These are phyloP conservation scores for Papilio helenus DNA, from an alignment of 1,140 invertebrate genomes.

Conservation along the genomic window DNA sequence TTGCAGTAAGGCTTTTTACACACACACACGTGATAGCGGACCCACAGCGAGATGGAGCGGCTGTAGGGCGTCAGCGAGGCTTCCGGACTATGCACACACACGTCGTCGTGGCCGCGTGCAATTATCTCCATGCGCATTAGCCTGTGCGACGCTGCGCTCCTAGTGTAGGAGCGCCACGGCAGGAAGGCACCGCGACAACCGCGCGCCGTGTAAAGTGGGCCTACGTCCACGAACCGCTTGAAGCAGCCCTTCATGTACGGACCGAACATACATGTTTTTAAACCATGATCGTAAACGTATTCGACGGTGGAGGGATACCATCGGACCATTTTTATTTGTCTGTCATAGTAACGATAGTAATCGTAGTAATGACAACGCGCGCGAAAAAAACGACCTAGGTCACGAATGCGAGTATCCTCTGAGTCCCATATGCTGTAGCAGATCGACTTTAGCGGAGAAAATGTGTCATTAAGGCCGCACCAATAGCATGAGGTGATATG, in stretches of 20 bases:
- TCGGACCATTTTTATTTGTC: background rate
- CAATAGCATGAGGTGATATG: slow-evolving; percentile 13
- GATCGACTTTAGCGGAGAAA: background rate
- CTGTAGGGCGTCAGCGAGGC: slow-evolving; percentile 58
- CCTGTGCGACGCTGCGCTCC: background rate
- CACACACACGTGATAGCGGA: slow-evolving; percentile 61
- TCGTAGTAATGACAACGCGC: slow-evolving; percentile 15
- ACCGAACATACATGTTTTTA: slow-evolving; percentile 17
- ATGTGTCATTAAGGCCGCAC: slow-evolving; percentile 14
- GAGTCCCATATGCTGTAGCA: slow-evolving; percentile 14
- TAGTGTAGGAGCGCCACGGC: background rate
- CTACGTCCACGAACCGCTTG: slow-evolving; percentile 34
- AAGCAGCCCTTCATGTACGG: slow-evolving; percentile 27
- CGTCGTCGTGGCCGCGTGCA: slow-evolving; percentile 44
- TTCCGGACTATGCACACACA: slow-evolving; percentile 53
- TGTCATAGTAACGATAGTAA: slow-evolving; percentile 4
- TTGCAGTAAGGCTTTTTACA: slow-evolving; percentile 41
- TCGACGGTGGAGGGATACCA: background rate
- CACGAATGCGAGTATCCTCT: background rate
- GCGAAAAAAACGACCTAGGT: background rate
- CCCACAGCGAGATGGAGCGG: slow-evolving; percentile 56
- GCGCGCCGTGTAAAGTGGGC: slow-evolving; percentile 26
- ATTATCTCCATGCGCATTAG: background rate
- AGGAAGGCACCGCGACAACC: slow-evolving; percentile 18
- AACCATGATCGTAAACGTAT: background rate